Percentiles rank a stretch among this genome's conserved stretches.
Conservation (phyloP, 2,113 vertebrate genomes). For the Ia io region DNA sequence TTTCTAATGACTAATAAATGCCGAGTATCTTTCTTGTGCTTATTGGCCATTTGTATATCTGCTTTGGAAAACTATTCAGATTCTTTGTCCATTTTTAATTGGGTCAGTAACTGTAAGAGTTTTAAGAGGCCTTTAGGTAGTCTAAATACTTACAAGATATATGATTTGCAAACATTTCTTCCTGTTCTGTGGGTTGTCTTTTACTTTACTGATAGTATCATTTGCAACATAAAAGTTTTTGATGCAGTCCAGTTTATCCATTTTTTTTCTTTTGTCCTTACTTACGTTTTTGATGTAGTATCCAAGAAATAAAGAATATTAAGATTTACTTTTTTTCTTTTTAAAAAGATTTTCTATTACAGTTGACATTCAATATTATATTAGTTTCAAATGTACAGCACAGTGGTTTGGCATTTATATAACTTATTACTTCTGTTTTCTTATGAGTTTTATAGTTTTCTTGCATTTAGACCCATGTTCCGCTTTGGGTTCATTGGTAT, state of each 20-base stretch:
- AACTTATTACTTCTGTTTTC: background rate
- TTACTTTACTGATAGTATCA: background rate
- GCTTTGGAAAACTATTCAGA: background rate
- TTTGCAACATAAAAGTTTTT: background rate
- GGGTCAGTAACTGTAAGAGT: background rate
- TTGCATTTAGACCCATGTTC: background rate
- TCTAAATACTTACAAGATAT: background rate
- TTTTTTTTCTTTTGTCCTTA: background rate
- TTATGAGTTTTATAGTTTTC: background rate
- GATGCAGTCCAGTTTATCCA: background rate
- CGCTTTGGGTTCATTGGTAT: background rate
- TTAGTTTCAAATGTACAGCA: background rate
- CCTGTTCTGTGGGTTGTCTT: background rate
- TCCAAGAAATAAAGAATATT: background rate
- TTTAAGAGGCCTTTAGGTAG: background rate
- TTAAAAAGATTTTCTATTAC: background rate
- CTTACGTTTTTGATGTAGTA: background rate
- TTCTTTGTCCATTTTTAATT: background rate
- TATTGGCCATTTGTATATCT: background rate
- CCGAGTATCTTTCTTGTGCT: background rate
- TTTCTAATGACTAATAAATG: background rate
- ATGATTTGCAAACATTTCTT: background rate
- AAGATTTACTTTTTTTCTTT: background rate
- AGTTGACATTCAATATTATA: background rate
- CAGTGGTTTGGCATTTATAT: background rate